Evolutionary conservation across 2,888 invertebrate species (phyloP).

Genomic region (Oxycera nigricornis): DNA sequence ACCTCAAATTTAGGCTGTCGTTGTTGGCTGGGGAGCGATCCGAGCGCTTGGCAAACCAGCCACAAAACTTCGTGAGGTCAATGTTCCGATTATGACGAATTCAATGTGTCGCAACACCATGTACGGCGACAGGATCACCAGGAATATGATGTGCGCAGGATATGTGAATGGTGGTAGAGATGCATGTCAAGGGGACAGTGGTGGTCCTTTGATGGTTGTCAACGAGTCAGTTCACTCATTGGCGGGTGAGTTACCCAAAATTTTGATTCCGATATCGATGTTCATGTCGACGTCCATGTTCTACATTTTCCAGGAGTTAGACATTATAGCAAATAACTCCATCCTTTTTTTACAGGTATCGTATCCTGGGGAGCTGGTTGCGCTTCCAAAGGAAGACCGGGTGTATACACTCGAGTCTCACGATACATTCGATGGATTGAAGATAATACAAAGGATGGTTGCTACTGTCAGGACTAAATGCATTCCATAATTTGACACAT

Average conservation of each 20-base stretch:
- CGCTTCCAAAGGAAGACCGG: slow-evolving; percentile 35
- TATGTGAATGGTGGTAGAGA: slow-evolving; percentile 55
- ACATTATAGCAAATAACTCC: background rate
- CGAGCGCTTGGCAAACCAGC: slow-evolving; percentile 54
- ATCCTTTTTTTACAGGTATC: slow-evolving; percentile 38
- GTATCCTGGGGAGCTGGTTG: slow-evolving; percentile 43
- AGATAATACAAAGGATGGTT: slow-evolving; percentile 29
- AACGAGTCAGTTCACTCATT: slow-evolving; percentile 16
- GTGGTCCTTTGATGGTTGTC: slow-evolving; percentile 53
- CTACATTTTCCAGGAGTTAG: background rate
- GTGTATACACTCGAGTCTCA: slow-evolving; percentile 43
- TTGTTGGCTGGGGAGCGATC: slow-evolving; percentile 59
- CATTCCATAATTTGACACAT: too few species aligned
- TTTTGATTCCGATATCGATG: too few species aligned
- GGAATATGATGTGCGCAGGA: slow-evolving; percentile 60
- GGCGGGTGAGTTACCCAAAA: slow-evolving; percentile 13
- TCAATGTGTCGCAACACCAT: slow-evolving; percentile 55
- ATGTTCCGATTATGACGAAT: slow-evolving; percentile 58
- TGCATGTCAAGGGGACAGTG: slow-evolving; percentile 61
- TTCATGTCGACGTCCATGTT: background rate
- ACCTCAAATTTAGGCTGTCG: slow-evolving; percentile 54
- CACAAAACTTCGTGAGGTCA: slow-evolving; percentile 55
- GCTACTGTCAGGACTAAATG: too few species aligned
- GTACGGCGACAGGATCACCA: slow-evolving; percentile 56
- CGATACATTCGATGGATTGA: slow-evolving; percentile 32